Evolutionary conservation across 2,113 vertebrate species (phyloP).

Genomic region (Perca fluviatilis): DNA sequence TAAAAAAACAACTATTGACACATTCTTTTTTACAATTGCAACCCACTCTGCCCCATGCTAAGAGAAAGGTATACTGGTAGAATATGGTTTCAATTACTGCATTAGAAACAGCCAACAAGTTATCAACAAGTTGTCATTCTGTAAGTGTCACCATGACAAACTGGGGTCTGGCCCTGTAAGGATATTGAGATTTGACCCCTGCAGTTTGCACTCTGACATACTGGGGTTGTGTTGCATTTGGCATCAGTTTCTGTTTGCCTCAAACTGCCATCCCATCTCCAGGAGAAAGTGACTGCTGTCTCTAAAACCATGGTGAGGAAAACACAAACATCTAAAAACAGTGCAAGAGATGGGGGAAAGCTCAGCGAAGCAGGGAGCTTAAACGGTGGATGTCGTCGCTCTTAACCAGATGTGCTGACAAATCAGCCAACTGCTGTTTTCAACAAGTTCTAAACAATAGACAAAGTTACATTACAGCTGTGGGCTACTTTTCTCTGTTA

Average conservation of each 20-base stretch:
- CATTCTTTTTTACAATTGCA: not conserved
- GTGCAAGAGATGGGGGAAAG: not conserved
- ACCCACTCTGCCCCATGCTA: not conserved
- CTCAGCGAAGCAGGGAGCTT: constrained; percentile 1
- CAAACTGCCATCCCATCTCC: constrained; percentile 23
- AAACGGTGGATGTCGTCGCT: not conserved
- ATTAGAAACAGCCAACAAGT: not conserved
- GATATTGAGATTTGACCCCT: constrained; percentile 14
- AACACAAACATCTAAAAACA: constrained; percentile 66
- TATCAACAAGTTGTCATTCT: not conserved
- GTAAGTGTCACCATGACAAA: constrained; percentile 20
- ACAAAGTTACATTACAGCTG: constrained; percentile 23
- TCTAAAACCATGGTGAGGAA: constrained; percentile 70
- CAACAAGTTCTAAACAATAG: constrained; percentile 31
- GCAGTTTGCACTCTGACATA: not conserved
- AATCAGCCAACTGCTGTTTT: constrained; percentile 49
- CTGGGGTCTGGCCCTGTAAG: not conserved
- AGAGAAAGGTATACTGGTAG: not conserved
- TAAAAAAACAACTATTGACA: not conserved
- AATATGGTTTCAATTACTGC: not conserved
- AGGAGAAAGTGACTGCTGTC: constrained; percentile 18
- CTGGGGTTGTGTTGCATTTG: constrained; percentile 14
- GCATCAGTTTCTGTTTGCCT: constrained; percentile 21
- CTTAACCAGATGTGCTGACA: constrained; percentile 57
- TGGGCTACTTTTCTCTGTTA: not conserved